Conservation (phyloP, 2,888 invertebrate species). For the Sesia apiformis region DNA sequence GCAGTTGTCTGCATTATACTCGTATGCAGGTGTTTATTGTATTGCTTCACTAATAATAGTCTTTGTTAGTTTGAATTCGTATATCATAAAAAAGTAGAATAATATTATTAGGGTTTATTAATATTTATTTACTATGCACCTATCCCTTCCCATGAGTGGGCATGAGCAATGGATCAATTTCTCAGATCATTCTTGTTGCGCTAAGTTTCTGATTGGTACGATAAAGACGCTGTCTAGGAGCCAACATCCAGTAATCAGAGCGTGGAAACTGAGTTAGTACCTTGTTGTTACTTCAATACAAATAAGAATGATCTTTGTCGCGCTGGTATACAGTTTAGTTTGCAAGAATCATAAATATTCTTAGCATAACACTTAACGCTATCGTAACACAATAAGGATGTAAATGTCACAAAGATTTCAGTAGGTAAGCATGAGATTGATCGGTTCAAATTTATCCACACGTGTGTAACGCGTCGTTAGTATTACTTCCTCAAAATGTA, state of each 20-base stretch:
- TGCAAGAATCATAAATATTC: constrained; percentile 6
- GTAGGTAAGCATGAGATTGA: background rate
- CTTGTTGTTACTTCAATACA: constrained; percentile 40
- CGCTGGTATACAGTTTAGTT: constrained; percentile 24
- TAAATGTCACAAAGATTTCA: constrained; percentile 22
- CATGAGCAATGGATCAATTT: constrained; percentile 9
- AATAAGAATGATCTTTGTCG: constrained; percentile 32
- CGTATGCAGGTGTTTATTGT: too few species aligned
- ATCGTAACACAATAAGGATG: constrained; percentile 22
- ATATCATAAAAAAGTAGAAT: too few species aligned
- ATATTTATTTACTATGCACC: too few species aligned
- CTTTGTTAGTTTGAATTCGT: too few species aligned
- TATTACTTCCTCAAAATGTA: too few species aligned
- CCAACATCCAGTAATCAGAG: constrained; percentile 74
- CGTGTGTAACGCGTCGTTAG: too few species aligned
- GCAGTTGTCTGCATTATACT: too few species aligned
- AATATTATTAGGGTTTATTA: too few species aligned
- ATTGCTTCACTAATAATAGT: too few species aligned
- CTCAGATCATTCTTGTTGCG: constrained; percentile 36
- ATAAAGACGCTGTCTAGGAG: constrained; percentile 70
- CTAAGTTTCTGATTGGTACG: constrained; percentile 60
- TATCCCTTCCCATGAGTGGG: too few species aligned
- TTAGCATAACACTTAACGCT: constrained; percentile 21
- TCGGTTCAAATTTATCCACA: too few species aligned
- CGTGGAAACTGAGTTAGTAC: constrained; percentile 69